Percentiles rank a stretch among this genome's conserved stretches.
phyloP scores from a whole-genome alignment of 2,113 vertebrate species.

The Boleophthalmus pectinirostris region DNA sequence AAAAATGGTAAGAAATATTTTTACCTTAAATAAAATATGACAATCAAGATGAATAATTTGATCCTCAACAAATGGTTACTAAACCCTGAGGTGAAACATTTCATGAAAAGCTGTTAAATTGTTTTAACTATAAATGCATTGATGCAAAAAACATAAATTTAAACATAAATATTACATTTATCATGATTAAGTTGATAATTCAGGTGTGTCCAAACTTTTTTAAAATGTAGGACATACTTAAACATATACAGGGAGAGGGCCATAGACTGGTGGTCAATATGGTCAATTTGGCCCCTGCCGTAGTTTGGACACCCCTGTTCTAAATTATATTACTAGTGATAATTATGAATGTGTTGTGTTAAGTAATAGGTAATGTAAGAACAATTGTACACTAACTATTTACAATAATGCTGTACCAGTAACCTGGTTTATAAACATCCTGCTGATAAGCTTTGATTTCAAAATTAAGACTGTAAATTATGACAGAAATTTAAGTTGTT shows the following conservation, averaged over 20 bases:
- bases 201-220: neutral
- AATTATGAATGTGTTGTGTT: neutral
- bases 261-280: neutral
- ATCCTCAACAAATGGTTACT: conserved; percentile 24
- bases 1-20: conserved; percentile 7
- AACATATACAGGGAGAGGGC: neutral
- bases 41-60: neutral
- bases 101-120: neutral
- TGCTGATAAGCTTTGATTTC: conserved; percentile 6
- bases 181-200: neutral
- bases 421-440: neutral
- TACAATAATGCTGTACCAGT: neutral
- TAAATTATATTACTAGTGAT: neutral
- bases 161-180: neutral
- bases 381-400: neutral
- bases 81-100: conserved; percentile 39
- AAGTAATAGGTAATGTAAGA: neutral
- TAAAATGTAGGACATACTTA: neutral
- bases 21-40: neutral
- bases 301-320: neutral
- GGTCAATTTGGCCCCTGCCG: neutral
- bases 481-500: neutral
- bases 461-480: neutral
- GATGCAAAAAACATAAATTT: neutral
- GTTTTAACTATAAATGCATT: neutral